A percentile compares a stretch with the other conserved stretches of the same genome.
Evolutionary conservation across 2,113 vertebrate species (phyloP).

Genomic region (Nycticryphes semicollaris): DNA sequence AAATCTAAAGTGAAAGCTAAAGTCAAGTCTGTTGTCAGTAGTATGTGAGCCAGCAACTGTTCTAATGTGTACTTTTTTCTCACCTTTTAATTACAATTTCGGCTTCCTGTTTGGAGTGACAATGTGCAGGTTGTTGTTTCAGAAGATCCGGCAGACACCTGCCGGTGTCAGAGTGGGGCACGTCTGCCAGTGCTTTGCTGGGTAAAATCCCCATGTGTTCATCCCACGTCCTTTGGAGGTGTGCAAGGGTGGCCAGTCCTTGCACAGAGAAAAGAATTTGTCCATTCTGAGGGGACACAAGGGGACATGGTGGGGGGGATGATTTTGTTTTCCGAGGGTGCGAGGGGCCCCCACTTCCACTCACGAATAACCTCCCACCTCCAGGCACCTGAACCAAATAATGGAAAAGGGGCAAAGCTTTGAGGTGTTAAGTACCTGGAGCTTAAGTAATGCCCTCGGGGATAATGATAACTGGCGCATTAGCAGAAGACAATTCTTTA

Average conservation of each 20-base stretch:
- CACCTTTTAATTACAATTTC: background rate
- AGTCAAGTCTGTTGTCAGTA: background rate
- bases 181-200: fast-evolving
- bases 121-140: background rate
- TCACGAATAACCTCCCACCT: background rate
- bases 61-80: background rate
- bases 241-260: background rate
- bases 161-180: background rate
- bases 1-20: conserved; percentile 12
- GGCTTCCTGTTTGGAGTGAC: background rate
- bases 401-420: background rate
- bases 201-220: fast-evolving
- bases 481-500: background rate
- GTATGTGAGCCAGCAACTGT: background rate
- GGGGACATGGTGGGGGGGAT: background rate
- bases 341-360: background rate
- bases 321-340: background rate
- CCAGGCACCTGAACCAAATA: background rate
- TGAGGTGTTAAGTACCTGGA: background rate
- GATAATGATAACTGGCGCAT: background rate
- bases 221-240: fast-evolving
- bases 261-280: fast-evolving
- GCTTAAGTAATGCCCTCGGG: background rate
- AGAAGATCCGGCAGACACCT: background rate
- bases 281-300: fast-evolving